Conservation (phyloP, 2,797 vertebrate species). For the Poliocrania exsul region DNA sequence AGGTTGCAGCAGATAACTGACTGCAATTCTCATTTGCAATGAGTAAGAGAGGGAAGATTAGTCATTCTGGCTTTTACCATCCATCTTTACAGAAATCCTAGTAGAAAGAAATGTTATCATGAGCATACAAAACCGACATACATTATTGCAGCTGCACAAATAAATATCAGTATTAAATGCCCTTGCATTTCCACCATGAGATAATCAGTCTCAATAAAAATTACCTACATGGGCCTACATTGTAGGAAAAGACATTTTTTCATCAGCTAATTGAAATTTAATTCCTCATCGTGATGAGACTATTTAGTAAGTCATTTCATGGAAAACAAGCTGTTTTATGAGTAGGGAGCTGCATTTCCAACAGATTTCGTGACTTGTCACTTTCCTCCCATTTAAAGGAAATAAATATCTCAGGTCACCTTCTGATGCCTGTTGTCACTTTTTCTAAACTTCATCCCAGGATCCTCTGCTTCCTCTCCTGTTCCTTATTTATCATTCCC, state of each 20-base stretch:
- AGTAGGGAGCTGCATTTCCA: background rate
- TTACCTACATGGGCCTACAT: background rate
- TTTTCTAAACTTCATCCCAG: background rate
- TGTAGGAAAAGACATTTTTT: background rate
- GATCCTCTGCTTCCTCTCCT: background rate
- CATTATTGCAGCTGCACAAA: background rate
- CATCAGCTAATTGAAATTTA: background rate
- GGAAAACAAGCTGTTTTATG: background rate
- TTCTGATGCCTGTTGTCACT: background rate
- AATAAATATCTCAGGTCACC: background rate
- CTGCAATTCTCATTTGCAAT: background rate
- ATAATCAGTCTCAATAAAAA: constrained; percentile 7
- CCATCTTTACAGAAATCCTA: background rate
- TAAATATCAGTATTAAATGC: background rate
- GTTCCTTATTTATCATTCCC: background rate
- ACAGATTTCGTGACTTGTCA: background rate
- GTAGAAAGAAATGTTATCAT: background rate
- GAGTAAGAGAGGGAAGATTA: background rate
- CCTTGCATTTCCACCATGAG: background rate
- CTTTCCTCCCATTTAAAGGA: background rate
- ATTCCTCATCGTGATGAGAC: background rate
- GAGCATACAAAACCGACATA: background rate
- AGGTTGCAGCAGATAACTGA: constrained; percentile 37
- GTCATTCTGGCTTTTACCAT: constrained; percentile 3
- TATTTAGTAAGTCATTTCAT: background rate